Conservation (phyloP, 2,797 vertebrate species). For the Sebastes hubbsi region DNA sequence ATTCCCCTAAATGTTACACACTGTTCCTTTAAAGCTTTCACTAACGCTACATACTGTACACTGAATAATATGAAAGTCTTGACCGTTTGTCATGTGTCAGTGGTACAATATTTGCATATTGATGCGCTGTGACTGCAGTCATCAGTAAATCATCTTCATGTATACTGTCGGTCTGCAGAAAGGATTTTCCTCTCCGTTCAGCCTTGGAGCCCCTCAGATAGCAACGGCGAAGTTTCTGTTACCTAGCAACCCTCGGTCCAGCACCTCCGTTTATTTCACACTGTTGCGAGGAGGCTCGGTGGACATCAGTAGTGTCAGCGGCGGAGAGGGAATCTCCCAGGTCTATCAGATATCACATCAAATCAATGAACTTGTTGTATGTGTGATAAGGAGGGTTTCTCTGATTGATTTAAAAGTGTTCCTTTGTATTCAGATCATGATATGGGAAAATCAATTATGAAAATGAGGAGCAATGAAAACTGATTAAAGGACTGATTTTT, state of each 20-base stretch:
- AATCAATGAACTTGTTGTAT: background rate
- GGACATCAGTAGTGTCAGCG: conserved; percentile 35
- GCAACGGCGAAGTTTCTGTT: conserved; percentile 72
- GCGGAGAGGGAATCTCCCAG: conserved; percentile 31
- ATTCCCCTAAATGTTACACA: no score
- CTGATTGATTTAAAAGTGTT: background rate
- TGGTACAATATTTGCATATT: background rate
- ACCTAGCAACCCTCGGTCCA: conserved; percentile 75
- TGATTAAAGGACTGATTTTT: background rate
- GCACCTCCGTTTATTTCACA: conserved; percentile 48
- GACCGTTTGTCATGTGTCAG: background rate
- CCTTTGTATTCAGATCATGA: background rate
- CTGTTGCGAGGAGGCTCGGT: conserved; percentile 25
- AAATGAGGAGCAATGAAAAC: background rate
- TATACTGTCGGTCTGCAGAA: conserved; percentile 28
- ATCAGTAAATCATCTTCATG: conserved; percentile 37
- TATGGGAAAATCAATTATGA: background rate
- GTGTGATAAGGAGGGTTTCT: background rate
- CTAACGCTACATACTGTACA: background rate
- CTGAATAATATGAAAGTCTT: background rate
- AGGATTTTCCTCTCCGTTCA: conserved; percentile 66
- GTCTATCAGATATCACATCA: background rate
- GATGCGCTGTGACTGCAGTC: conserved; percentile 30
- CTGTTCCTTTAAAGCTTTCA: background rate
- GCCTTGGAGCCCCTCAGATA: conserved; percentile 41